A percentile compares a stretch with the other conserved stretches of the same genome.
Evolutionary conservation across 2,797 vertebrate species (phyloP).

Genomic region (Phoxinus dragarum): DNA sequence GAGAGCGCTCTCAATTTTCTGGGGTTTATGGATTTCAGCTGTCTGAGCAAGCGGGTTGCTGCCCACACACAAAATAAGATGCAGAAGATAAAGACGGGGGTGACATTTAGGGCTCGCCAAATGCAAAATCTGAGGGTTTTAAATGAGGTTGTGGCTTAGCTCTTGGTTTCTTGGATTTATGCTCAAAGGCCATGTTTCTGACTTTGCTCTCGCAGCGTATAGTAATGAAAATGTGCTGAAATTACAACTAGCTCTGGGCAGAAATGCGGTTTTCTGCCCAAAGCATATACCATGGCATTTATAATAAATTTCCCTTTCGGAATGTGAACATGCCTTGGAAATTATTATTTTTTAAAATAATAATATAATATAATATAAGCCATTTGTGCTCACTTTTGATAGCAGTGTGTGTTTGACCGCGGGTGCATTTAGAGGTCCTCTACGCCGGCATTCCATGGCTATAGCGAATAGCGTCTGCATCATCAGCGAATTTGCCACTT

Average conservation of each 20-base stretch:
- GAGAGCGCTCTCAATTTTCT: slow-evolving; percentile 19
- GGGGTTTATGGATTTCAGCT: slow-evolving; percentile 41
- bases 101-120: slow-evolving; percentile 50
- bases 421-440: not conserved
- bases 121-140: slow-evolving; percentile 39
- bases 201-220: not conserved
- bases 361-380: not conserved
- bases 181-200: slow-evolving; percentile 16
- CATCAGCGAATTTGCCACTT: slow-evolving; percentile 52
- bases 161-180: slow-evolving; percentile 38
- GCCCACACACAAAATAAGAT: slow-evolving; percentile 42
- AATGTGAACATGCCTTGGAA: not conserved
- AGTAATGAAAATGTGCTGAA: slow-evolving; percentile 16
- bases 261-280: not conserved
- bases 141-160: slow-evolving; percentile 35
- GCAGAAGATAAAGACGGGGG: slow-evolving; percentile 39
- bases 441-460: not conserved
- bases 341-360: too few species aligned
- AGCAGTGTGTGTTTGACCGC: not conserved
- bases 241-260: not conserved
- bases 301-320: not conserved
- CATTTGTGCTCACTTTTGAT: not conserved
- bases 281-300: not conserved
- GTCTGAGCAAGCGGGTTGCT: slow-evolving; percentile 14
- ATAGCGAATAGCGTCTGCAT: slow-evolving; percentile 2